Base-by-base conservation (phyloP, 2,888 invertebrate genomes). In the Nineta flava region DNA sequence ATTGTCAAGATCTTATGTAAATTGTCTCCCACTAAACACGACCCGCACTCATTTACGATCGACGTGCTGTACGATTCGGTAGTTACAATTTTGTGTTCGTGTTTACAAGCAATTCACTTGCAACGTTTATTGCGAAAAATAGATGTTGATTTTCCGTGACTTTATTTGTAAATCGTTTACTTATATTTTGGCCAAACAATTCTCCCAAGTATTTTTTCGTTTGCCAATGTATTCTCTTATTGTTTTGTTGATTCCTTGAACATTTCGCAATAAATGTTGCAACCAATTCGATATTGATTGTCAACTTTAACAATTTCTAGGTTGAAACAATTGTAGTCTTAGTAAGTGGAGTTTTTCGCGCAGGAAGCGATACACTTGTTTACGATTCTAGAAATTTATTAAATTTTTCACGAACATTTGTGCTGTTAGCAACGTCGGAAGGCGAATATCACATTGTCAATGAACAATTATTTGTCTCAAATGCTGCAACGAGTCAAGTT, bases 391-490 rank as follows among this genome's bases (percentile, higher is more conserved):
- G 75, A 48, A 67, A 69, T 41, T 44, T 74, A 1, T 59, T 76
- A 1, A 65, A 73, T 0, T 83, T 83, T 61, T 67, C 69, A 0
- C 66, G 80, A 38, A 76, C 76, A 0, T 72, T 83, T 48, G 67
- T 75, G 1, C 59, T 83, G 13, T 59, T 64, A 4, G 65, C 69
- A 0, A 59, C 60, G 5, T 67, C 70, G 19, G 66, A 66, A 1
- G 56, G 59, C 1, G 74, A 77, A 50, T 82, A 77, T 61, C 74
- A 74, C 54, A 81, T 87, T 48, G 60, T 68, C 3, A 81, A 84
- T 59, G 86, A 86, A 58, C 73, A 79, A 68, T 57, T 81, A 10
- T 74, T 75, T 59, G 71, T 84, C 60, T 73, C 76, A 40, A 71
- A 62, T 52, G 72, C 79, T 0, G 65, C 68, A 0, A 56, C 61